Base-by-base conservation (phyloP, 2,797 vertebrate genomes). In the Eutrigla gurnardus region DNA sequence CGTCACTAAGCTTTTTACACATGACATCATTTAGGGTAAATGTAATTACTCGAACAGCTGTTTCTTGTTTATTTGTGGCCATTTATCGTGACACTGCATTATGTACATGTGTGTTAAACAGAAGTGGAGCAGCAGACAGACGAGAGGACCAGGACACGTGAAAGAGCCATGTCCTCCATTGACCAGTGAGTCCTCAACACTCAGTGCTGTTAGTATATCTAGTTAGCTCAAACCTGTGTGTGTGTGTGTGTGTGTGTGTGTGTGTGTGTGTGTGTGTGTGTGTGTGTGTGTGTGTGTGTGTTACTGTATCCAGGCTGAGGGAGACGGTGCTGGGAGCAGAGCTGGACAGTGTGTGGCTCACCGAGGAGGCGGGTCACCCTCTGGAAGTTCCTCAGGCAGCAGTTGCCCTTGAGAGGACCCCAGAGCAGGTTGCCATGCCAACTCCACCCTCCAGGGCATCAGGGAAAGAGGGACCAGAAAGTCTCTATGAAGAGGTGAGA, bases 341-440 rank as follows among this genome's bases (percentile, higher is more conserved):
- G 59, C 36, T 1, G 77, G 88, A 89, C 67, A 75, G 63, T 33
- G 15, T 76, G 69, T 85, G 70, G 79, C 75, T 75, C 15, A 90
- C 89, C 4, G 77, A 93, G 61, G 81, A 85, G 36, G 55, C 68
- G 0, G 91, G 61, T 25, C 85, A 32, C 12, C 86, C 84, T 3
- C 18, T 32, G 0, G 84, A 84, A 7, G 39, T 47, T 53, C 70
- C 80, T 52, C 59, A 74, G 11, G 71, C 33, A 4, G 45, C 15
- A n/a, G 53, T 66, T 2, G 33, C 73, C 4, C 40, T 33, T 35
- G 95, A 96, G 80, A 88, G 86, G 86, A 96, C 95, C 2, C 95
- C 95, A 73, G 79, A 73, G 4, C 73, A 55, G 0, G 49, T 66
- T 9, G 75, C 84, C 49, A 75, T 93, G 89, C 78, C 86, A 47